These are phyloP conservation scores for Actenoides lindsayi DNA, from an alignment of 2,113 vertebrate genomes.

Conservation along the genomic window DNA sequence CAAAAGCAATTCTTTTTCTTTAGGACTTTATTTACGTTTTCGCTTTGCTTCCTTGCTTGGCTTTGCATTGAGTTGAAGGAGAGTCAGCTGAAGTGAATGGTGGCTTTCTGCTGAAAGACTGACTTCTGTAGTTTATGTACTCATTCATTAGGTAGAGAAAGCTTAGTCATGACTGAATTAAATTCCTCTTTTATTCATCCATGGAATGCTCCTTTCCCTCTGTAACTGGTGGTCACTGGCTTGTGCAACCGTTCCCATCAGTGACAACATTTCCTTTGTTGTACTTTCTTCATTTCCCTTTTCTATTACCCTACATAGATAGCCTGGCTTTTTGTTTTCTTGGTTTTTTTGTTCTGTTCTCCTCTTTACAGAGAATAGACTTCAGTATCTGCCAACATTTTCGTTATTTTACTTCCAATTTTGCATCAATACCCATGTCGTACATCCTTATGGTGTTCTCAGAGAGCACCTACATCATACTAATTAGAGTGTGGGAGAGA, in stretches of 20 bases:
- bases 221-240: not conserved
- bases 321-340: not conserved
- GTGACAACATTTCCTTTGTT: not conserved
- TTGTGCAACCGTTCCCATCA: not conserved
- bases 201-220: not conserved
- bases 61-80: not conserved
- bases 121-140: not conserved
- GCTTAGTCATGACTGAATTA: not conserved
- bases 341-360: not conserved
- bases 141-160: not conserved
- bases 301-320: not conserved
- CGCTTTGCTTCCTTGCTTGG: not conserved
- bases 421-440: accelerated
- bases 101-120: not conserved
- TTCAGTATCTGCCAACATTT: not conserved
- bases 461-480: not conserved
- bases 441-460: not conserved
- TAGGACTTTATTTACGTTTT: not conserved
- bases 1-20: not conserved
- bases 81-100: not conserved
- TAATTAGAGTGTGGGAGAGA: not conserved
- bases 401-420: not conserved
- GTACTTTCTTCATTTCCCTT: not conserved
- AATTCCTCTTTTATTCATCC: not conserved
- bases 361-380: not conserved